Base-by-base conservation (phyloP, 2,888 invertebrate genomes). In the Cheilosia impressa region DNA sequence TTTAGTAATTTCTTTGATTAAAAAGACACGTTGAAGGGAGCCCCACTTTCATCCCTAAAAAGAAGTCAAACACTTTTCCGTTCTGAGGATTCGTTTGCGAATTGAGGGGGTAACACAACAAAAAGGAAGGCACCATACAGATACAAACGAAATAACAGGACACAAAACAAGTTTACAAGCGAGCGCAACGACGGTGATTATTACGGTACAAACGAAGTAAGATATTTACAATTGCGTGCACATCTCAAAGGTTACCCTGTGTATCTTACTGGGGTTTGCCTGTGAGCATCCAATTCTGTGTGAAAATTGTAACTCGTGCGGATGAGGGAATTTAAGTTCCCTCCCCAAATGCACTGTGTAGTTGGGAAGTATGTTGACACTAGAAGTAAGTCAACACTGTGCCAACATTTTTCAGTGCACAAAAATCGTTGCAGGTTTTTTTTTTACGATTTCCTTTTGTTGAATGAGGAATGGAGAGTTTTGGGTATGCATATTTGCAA, bases 291-390 rank as follows among this genome's bases (percentile, higher is more conserved):
- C 83, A 83, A 77, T 82, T 66, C 62, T 15, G 78, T 82, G 78
- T 82, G 66, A 72, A 72, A 78, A 82, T 82, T 72, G 62, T 72
- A 77, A 53, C 77, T 77, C 60, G 68, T 78, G 45, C 78, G 60
- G 47, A 73, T 71, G 41, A 63, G 43, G 62, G 31, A 50, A 4
- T 43, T 7, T 43, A 31, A 31, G 27, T 68, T 17, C 45, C 53
- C 50, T 6, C 7, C 53, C 60, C 15, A 47, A 15, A 17, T 65
- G 24, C 9, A 13, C 0, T 9, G 5, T 17, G 45, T 17, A 9
- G n/a, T 17, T 19, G 45, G 17, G 2, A 17, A 38, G 10, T 17
- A 17, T 47, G 45, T 47, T 17, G n/a, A 31, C 31, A 31, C 2
- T 2, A 31, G 31, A 9, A 9, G 9, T 31, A 2, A 31, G 31